Evolutionary conservation across 2,888 invertebrate species (phyloP), one percentile per base, ranked within the genome.

Genomic region (Torymus texanus): DNA sequence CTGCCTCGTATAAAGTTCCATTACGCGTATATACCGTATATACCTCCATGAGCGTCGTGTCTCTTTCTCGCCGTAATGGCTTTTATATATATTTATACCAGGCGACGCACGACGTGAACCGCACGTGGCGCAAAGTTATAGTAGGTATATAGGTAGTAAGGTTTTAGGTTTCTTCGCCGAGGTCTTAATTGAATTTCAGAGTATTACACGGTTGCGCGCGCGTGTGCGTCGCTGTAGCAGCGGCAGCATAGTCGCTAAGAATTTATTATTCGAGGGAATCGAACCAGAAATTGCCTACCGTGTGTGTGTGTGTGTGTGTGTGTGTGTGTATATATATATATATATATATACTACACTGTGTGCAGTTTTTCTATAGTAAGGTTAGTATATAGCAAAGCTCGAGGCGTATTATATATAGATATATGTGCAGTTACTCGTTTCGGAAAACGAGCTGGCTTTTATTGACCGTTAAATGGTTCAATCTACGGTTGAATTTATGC

Each of bases 1-100:
- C 29, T 5, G 29, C 41, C 41, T 41, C 41, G 89, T 88, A 88
- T 89, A 88, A 88, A 89, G 89, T 67, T 78, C 87, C 41, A 41
- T 41, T 41, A 8, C 87, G 85, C 85, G 86, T 85, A 13, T 55
- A 41, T 62, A n/a, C n/a, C n/a, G n/a, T n/a, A 86, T 84, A 86
- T 86, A 86, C 84, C 85, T 51, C 73, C 3, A n/a, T n/a, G 18
- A 29, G 16, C 62, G 11, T 8, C 41, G 41, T 8, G 41, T 41
- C 41, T 3, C 29, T 3, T 3, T 62, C 67, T 56, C 56, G 53
- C 16, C 62, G 62, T 71, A 81, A 81, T 72, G 71, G 76, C 79
- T 75, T 80, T 68, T 70, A 66, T 72, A 72, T 68, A 65, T 55
- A 70, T 65, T 58, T 41, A 55, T 41, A 55, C 73, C 24, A 21